Base-by-base conservation (phyloP, 2,888 invertebrate genomes). In the Diabrotica balteata region DNA sequence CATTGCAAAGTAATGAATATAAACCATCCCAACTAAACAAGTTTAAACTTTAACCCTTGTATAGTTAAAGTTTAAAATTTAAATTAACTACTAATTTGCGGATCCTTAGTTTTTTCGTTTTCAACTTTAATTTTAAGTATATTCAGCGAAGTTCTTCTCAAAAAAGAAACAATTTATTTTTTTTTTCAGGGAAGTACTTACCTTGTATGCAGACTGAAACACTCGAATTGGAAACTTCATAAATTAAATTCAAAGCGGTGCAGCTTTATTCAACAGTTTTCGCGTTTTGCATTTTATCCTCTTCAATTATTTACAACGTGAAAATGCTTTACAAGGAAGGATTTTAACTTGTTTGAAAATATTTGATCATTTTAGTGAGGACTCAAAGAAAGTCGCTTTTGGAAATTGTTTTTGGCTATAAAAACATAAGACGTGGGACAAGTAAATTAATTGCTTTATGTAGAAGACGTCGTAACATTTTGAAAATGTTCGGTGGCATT, bases 241-340 rank as follows among this genome's bases (percentile, higher is more conserved):
- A 57, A 66, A 69, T 69, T 64, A 49, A 66, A 63, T 62, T 63
- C 53, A 63, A 61, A 63, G 64, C 55, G 45, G 45, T 45, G 59
- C 68, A 63, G 55, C 69, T 63, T 63, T 66, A 63, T 46, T 60
- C 52, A 54, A 66, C 60, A 57, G 51, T 69, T 63, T 63, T 52
- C 59, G 59, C 66, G 50, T 63, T 66, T 51, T 57, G 49, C 69
- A 49, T 69, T 66, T 47, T 60, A 66, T 60, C 69, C 66, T 57
- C 10, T 58, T 69, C 59, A 69, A 69, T 63, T 66, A 69, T 69
- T 63, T 61, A 66, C 10, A 32, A 53, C 43, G 45, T 50, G 58
- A 63, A 64, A 61, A 51, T 58, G 42, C 55, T 51, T 44, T 50
- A 55, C 22, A 51, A 43, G 46, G 17, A 47, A 52, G 52, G 52